Conservation (phyloP, 2,113 vertebrate species). For the Tragelaphus buxtoni region DNA sequence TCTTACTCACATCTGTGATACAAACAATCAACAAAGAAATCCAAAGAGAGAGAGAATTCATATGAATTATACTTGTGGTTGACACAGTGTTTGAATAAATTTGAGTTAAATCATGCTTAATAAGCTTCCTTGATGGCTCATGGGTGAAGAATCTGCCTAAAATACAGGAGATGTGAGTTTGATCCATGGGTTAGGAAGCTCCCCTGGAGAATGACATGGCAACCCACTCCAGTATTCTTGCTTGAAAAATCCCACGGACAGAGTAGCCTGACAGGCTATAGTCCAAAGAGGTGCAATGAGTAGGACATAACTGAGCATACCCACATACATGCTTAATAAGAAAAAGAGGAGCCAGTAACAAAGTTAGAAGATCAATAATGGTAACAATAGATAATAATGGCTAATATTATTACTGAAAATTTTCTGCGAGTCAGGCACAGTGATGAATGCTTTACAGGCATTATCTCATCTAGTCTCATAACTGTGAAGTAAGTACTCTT, state of each 20-base stretch:
- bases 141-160: not conserved
- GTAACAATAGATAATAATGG: not conserved
- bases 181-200: not conserved
- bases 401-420: not conserved
- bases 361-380: not conserved
- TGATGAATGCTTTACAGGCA: not conserved
- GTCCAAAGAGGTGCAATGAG: not conserved
- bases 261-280: not conserved
- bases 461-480: not conserved
- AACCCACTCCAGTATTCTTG: not conserved
- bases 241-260: not conserved
- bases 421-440: not conserved
- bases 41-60: not conserved
- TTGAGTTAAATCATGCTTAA: not conserved
- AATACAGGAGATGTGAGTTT: not conserved
- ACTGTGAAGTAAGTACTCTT: not conserved
- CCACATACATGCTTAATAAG: not conserved
- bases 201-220: not conserved
- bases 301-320: not conserved
- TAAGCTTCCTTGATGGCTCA: not conserved
- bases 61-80: not conserved
- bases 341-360: not conserved
- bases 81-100: not conserved
- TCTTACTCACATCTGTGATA: not conserved
- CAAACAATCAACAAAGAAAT: not conserved